Conservation (phyloP, 2,797 vertebrate genomes). For the Halcyon smyrnensis region DNA sequence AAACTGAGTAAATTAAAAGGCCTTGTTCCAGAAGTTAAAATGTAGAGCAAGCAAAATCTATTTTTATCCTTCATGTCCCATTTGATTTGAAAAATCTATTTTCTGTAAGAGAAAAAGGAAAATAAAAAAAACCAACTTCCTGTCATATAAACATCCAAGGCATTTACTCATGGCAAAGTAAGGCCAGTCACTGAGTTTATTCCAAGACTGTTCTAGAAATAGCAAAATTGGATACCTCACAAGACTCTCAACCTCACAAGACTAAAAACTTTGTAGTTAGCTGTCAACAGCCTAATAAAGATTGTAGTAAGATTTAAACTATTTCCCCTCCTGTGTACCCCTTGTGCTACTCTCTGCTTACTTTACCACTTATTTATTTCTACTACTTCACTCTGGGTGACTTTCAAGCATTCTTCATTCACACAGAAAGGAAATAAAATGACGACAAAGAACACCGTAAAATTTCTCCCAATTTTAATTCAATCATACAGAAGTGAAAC, state of each 20-base stretch:
- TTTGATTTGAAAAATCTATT: neutral
- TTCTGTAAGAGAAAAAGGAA: neutral
- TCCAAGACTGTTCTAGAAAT: neutral
- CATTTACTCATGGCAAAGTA: neutral
- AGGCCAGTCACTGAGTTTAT: neutral
- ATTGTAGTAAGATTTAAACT: neutral
- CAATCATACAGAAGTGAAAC: neutral
- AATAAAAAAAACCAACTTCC: neutral
- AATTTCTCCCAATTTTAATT: neutral
- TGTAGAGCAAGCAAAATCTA: neutral
- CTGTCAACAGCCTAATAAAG: neutral
- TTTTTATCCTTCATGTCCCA: neutral
- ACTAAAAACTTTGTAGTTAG: neutral
- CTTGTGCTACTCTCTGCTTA: neutral
- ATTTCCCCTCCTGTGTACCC: fast-evolving
- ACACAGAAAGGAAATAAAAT: neutral
- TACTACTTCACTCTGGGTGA: fast-evolving
- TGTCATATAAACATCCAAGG: neutral
- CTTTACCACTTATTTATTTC: neutral
- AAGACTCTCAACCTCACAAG: neutral
- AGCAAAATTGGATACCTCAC: neutral
- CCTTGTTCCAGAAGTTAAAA: neutral
- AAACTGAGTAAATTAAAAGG: neutral
- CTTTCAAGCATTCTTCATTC: neutral
- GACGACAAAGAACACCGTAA: neutral